Conservation (phyloP, 2,888 invertebrate species). For the Microctonus hyperodae region DNA sequence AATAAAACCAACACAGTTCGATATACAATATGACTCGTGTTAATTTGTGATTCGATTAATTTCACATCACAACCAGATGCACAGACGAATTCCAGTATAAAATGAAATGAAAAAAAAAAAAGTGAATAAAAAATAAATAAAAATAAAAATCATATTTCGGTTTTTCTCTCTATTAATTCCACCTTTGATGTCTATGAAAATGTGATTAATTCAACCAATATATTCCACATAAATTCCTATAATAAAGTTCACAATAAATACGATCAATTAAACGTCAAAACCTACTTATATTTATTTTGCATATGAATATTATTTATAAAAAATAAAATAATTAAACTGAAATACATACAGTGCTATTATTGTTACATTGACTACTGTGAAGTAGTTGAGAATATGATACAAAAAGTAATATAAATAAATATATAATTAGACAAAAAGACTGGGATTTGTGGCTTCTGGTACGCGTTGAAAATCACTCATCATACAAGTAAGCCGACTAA, state of each 20-base stretch:
- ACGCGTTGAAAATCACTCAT: conserved; percentile 23
- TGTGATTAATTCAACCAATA: neutral
- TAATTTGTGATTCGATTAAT: conserved; percentile 18
- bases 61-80: neutral
- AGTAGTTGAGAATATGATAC: neutral
- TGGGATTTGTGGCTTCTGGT: neutral
- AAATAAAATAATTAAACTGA: too few relatives aligned
- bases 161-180: neutral
- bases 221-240: neutral
- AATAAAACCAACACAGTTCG: neutral
- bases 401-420: too few relatives aligned
- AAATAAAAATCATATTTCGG: neutral
- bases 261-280: neutral
- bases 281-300: too few relatives aligned
- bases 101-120: neutral
- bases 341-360: conserved; percentile 20
- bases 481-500: neutral
- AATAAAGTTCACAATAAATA: neutral
- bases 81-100: neutral
- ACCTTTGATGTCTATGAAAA: neutral
- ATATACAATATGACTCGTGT: conserved; percentile 1
- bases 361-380: conserved; percentile 6
- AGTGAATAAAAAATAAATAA: neutral
- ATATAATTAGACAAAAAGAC: too few relatives aligned
- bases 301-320: too few relatives aligned